Base-by-base conservation (phyloP, 2,888 invertebrate genomes). In the Alsophila aescularia region DNA sequence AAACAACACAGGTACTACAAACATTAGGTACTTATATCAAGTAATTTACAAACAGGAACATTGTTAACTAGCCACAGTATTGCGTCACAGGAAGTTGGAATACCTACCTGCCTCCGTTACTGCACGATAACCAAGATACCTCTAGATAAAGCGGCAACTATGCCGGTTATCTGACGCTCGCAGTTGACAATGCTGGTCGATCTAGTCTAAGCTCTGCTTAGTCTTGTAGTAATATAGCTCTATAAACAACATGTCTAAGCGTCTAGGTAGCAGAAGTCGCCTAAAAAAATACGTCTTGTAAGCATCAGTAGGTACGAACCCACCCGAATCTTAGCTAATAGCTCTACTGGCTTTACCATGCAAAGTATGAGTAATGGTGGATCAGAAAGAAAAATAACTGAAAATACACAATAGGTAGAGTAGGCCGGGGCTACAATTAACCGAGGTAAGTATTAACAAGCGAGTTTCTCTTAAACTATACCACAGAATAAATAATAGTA, bases 111-210 rank as follows among this genome's bases (percentile, higher is more conserved):
- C 35, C 31, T 27, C 47, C 40, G 42, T 15, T 27, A 41, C 34
- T 43, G 27, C 52, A 34, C 34, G 51, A 55, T 58, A 52, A 52
- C 52, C 43, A 35, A 16, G 15, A 10, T 29, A n/a, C n/a, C n/a
- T 39, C n/a, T n/a, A n/a, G n/a, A 24, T 24, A 35, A 32, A 27
- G 18, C 37, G 35, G 14, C 31, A 62, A 60, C 60, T 60, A 63
- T 62, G 56, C 51, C 44, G 47, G 58, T 51, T 62, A 64, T 64
- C 62, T 60, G 54, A 49, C 51, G 51, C 58, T 44, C 34, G 58
- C 53, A 60, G 62, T 58, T 57, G 64, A 64, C 65, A 65, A 62
- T 60, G 60, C 55, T 34, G 58, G 47, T 59, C 52, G 58, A 62
- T 61, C 59, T 57, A 57, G 49, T 43, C 52, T 64, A 62, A 62